Evolutionary conservation across 2,888 invertebrate species (phyloP).

Genomic region (Lasius platythorax): DNA sequence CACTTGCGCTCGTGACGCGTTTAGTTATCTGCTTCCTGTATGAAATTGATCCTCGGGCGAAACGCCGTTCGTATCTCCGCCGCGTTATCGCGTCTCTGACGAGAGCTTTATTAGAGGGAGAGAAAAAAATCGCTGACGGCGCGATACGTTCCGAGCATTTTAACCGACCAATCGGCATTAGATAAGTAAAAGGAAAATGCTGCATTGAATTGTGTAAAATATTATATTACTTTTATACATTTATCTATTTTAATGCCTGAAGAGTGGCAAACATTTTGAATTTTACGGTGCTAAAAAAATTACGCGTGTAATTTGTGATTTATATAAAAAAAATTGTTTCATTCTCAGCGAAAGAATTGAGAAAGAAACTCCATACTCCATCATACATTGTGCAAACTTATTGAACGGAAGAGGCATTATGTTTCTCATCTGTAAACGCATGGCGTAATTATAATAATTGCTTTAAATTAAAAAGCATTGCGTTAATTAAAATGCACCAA

Average conservation of each 20-base stretch:
- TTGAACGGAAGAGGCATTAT: neutral
- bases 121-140: constrained; percentile 14
- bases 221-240: neutral
- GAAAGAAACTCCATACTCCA: neutral
- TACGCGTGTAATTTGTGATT: neutral
- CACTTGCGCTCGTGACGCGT: constrained; percentile 12
- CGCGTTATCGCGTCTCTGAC: constrained; percentile 30
- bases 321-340: neutral
- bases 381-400: neutral
- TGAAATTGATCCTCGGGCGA: constrained; percentile 51
- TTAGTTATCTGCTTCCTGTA: constrained; percentile 48
- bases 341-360: neutral
- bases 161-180: constrained; percentile 22
- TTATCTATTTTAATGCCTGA: neutral
- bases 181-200: neutral
- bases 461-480: constrained; percentile 29
- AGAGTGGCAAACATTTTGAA: neutral
- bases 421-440: neutral
- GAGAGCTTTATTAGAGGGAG: constrained; percentile 31
- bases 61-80: constrained; percentile 24
- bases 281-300: neutral
- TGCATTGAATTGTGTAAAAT: neutral
- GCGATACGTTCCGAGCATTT: constrained; percentile 20
- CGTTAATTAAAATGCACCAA: constrained; percentile 12
- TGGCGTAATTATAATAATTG: constrained; percentile 16